These are phyloP conservation scores for Sebastes fasciatus DNA, from an alignment of 2,113 vertebrate species.

Conservation along the genomic window DNA sequence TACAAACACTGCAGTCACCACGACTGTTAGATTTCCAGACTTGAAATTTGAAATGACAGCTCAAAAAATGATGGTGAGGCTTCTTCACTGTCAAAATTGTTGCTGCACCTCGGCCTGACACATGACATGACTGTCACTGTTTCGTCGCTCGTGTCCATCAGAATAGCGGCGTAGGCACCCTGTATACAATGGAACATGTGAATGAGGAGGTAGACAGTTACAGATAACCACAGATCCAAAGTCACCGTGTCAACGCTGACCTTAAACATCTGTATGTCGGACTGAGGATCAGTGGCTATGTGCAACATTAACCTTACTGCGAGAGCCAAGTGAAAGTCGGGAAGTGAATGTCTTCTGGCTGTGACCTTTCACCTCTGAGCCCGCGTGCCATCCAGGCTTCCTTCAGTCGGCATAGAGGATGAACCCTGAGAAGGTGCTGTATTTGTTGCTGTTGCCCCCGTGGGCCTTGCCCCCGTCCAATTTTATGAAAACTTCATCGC, in stretches of 20 bases:
- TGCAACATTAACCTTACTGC: slow-evolving; percentile 54
- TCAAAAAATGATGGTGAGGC: slow-evolving; percentile 56
- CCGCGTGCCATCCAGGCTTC: slow-evolving; percentile 66
- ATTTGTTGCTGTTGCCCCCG: slow-evolving; percentile 98
- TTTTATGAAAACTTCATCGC: slow-evolving; percentile 97
- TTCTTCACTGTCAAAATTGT: slow-evolving; percentile 54
- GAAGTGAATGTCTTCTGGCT: slow-evolving; percentile 45
- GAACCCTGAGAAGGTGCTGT: slow-evolving; percentile 98
- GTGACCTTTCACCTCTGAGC: slow-evolving; percentile 53
- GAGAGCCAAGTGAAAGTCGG: slow-evolving; percentile 54
- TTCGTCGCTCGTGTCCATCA: slow-evolving; percentile 48
- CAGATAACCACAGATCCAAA: slow-evolving; percentile 62
- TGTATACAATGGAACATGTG: slow-evolving; percentile 51
- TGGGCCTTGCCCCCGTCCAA: slow-evolving; percentile 97
- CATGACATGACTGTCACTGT: slow-evolving; percentile 57
- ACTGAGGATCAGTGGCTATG: slow-evolving; percentile 65
- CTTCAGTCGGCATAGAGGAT: slow-evolving; percentile 96
- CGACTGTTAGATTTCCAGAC: slow-evolving; percentile 52
- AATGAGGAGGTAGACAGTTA: slow-evolving; percentile 60
- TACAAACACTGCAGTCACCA: slow-evolving; percentile 53
- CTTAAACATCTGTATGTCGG: slow-evolving; percentile 27
- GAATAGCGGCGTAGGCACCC: slow-evolving; percentile 63
- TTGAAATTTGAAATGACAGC: slow-evolving; percentile 61
- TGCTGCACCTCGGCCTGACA: slow-evolving; percentile 58
- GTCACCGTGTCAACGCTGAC: background rate